Conservation (phyloP, 2,888 invertebrate species). For the Stegana nigrithorax region DNA sequence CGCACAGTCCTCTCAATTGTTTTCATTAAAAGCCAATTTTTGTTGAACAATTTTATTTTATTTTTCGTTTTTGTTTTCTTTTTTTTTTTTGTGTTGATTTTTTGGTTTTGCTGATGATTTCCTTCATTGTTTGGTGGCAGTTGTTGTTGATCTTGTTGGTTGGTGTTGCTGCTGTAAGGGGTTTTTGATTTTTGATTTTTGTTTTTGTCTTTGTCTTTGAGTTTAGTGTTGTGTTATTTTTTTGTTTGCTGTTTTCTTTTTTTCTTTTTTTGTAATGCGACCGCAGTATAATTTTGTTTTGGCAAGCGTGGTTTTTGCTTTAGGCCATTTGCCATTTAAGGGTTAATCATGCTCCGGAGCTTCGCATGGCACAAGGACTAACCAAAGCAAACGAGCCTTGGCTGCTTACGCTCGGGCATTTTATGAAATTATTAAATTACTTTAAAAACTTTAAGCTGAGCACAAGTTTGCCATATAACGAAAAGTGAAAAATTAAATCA, state of each 20-base stretch:
- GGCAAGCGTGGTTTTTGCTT: background rate
- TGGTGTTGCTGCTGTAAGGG: too few species aligned
- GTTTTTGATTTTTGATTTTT: too few species aligned
- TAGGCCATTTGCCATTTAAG: background rate
- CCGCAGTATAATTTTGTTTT: slow-evolving; percentile 5
- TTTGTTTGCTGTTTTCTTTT: background rate
- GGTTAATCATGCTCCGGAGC: too few species aligned
- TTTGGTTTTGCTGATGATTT: slow-evolving; percentile 47
- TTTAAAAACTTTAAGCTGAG: too few species aligned
- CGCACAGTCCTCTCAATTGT: slow-evolving; percentile 54
- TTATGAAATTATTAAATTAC: too few species aligned
- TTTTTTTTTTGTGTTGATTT: background rate
- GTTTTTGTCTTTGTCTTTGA: too few species aligned
- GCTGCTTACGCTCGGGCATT: too few species aligned
- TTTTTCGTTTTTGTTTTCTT: background rate
- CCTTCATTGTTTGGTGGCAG: slow-evolving; percentile 54
- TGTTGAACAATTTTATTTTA: slow-evolving; percentile 3
- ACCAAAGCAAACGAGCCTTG: too few species aligned
- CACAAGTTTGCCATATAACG: too few species aligned
- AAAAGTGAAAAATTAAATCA: too few species aligned
- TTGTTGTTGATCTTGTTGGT: slow-evolving; percentile 34
- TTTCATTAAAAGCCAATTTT: slow-evolving; percentile 62
- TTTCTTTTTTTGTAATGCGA: background rate
- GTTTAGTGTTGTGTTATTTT: background rate
- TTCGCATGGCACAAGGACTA: too few species aligned